Evolutionary conservation across 2,888 invertebrate species (phyloP), one percentile per base, ranked within the genome.

Genomic region (Lomographa bimaculata): DNA sequence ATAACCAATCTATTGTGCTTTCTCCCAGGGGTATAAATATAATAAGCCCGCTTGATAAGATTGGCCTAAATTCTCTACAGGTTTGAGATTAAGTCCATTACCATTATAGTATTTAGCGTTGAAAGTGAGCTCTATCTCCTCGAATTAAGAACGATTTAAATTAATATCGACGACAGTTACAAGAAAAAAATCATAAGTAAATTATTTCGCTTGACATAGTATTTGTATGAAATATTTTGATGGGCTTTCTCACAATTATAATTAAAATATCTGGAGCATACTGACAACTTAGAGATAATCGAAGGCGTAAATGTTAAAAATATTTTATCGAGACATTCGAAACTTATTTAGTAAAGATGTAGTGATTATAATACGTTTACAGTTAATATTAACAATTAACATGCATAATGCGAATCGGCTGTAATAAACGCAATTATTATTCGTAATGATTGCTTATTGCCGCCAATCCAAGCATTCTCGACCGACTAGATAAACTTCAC

Each of bases 1-100:
- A 14, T 10, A 43, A 29, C 38, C 34, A 41, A 43, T 47, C 46
- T 47, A 50, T 47, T 53, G 50, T 44, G 25, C 44, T 50, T 50
- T 44, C 50, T 50, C 47, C 43, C 18, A 12, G 5, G 10, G 25
- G 19, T 20, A 30, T 36, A 20, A 20, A 25, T 38, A 35, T 34
- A 57, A 57, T 55, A 56, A 55, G 37, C 54, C 29, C 38, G 44
- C 46, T 50, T 54, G 50, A 58, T 54, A 55, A 46, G 41, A 59
- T 57, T 54, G 64, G 48, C 61, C 66, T 23, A 59, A 65, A 65
- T 64, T 46, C 45, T 21, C 44, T 37, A 59, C 62, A 54, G 58
- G 60, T 64, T 64, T 49, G 33, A 45, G 48, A 34, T 41, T 43
- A 47, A 43, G 42, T 42, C 40, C 40, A 39, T 29, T 49, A 38